Evolutionary conservation across 2,888 invertebrate species (phyloP).

Genomic region (Pherbina coryleti): DNA sequence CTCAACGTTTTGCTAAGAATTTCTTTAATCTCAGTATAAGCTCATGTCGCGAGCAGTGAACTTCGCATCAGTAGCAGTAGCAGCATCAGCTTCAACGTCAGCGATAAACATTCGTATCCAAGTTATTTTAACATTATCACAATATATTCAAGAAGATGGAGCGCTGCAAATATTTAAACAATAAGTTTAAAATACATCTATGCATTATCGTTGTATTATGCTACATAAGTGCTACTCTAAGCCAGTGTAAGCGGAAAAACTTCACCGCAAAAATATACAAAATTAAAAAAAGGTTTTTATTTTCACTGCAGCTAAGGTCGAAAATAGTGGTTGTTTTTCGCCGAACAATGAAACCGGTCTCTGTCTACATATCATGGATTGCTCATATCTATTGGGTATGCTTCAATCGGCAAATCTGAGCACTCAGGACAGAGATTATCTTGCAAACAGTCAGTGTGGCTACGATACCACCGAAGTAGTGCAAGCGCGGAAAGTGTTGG

Average conservation of each 20-base stretch:
- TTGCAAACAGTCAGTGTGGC: constrained; percentile 39
- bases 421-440: neutral
- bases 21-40: neutral
- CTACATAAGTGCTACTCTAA: neutral
- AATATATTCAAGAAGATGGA: no score
- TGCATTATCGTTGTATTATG: neutral
- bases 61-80: neutral
- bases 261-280: no score
- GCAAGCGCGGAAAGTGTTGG: constrained; percentile 19
- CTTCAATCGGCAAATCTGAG: neutral
- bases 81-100: neutral
- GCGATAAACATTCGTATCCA: neutral
- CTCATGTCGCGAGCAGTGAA: neutral
- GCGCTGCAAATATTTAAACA: no score
- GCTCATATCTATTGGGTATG: constrained; percentile 5
- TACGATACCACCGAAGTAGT: constrained; percentile 23
- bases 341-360: constrained; percentile 17
- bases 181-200: neutral
- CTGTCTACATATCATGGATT: constrained; percentile 19
- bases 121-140: neutral
- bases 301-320: neutral
- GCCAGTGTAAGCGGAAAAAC: neutral
- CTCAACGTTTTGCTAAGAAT: neutral
- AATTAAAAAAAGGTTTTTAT: no score
- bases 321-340: constrained; percentile 7